Conservation (phyloP, 2,888 invertebrate species). For the Theretra japonica region DNA sequence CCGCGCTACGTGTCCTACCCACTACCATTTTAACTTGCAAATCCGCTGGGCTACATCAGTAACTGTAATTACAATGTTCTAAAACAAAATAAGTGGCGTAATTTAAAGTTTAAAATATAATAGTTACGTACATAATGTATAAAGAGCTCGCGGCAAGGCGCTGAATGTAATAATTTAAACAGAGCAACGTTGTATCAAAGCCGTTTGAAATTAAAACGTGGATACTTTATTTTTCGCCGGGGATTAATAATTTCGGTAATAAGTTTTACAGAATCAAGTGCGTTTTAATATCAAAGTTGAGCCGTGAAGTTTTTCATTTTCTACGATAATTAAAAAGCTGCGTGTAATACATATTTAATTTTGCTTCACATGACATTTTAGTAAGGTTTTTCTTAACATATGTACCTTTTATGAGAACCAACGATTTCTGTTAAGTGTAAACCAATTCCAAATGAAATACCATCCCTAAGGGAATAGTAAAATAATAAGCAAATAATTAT, state of each 20-base stretch:
- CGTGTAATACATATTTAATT: neutral
- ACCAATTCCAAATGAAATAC: too few species aligned
- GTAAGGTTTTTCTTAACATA: neutral
- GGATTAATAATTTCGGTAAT: slow-evolving; percentile 16
- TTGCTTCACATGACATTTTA: neutral
- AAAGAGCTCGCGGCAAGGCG: too few species aligned
- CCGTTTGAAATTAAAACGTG: slow-evolving; percentile 16
- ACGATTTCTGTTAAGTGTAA: too few species aligned
- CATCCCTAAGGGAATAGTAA: too few species aligned
- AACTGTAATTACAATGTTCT: too few species aligned
- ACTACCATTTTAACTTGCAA: too few species aligned
- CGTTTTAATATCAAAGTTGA: slow-evolving; percentile 12
- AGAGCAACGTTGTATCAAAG: neutral
- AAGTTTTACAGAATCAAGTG: slow-evolving; percentile 12
- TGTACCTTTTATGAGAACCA: neutral
- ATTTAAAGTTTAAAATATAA: neutral
- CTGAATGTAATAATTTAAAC: too few species aligned
- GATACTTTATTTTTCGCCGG: neutral
- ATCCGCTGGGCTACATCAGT: too few species aligned
- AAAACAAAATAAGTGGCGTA: too few species aligned
- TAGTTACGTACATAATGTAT: too few species aligned
- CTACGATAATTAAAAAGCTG: neutral
- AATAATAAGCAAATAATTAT: too few species aligned
- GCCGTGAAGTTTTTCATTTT: neutral
- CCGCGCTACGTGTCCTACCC: too few species aligned